A percentile compares a stretch with the other conserved stretches of the same genome.
Evolutionary conservation across 1,140 invertebrate genomes (phyloP).

Genomic region (Cydia pomonella): DNA sequence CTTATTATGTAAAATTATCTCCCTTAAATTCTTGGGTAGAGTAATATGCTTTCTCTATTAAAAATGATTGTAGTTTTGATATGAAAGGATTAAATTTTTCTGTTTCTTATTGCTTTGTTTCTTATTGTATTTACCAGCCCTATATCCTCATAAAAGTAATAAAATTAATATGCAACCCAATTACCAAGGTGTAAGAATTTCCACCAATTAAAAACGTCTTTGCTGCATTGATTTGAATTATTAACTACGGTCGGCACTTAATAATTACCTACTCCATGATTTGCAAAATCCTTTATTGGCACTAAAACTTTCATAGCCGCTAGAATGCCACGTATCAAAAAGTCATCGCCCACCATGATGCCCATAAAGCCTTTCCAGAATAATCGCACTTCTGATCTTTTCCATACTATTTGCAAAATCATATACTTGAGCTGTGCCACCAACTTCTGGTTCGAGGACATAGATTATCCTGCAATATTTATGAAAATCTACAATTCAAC

Average conservation of each 20-base stretch:
- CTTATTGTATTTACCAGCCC: too few relatives aligned
- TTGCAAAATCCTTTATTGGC: not conserved
- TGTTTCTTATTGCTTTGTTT: too few relatives aligned
- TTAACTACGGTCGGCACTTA: not conserved
- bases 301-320: not conserved
- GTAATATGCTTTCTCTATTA: too few relatives aligned
- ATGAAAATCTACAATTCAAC: not conserved
- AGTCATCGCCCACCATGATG: not conserved
- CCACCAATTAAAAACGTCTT: not conserved
- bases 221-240: not conserved
- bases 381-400: not conserved
- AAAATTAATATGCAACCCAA: not conserved
- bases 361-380: not conserved
- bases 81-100: too few relatives aligned
- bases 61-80: too few relatives aligned
- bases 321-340: not conserved
- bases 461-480: not conserved
- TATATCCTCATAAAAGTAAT: too few relatives aligned
- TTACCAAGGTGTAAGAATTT: not conserved
- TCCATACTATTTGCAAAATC: constrained; percentile 6
- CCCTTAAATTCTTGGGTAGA: too few relatives aligned
- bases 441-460: constrained; percentile 10
- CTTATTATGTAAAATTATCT: too few relatives aligned
- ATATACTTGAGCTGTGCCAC: not conserved
- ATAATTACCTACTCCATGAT: not conserved